Percentiles rank a stretch among this genome's conserved stretches.
These are phyloP conservation scores for Scaptomyza montana DNA, from an alignment of 1,140 invertebrate genomes.

Conservation along the genomic window DNA sequence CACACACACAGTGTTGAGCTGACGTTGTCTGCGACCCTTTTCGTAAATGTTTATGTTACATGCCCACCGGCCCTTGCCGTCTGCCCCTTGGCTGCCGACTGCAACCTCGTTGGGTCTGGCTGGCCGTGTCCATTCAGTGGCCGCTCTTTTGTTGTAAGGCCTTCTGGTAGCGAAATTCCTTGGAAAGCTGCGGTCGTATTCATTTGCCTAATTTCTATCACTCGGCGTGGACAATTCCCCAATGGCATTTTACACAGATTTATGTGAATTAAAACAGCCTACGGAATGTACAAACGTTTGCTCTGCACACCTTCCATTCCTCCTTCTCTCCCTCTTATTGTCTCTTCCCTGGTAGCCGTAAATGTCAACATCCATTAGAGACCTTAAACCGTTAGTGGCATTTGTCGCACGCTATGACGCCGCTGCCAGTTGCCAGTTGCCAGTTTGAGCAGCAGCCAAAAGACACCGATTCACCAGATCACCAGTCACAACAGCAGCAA, in stretches of 20 bases:
- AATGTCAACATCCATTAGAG: constrained; percentile 82
- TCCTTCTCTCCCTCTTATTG: neutral
- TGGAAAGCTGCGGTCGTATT: constrained; percentile 62
- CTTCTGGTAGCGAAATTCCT: constrained; percentile 69
- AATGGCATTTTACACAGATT: constrained; percentile 75
- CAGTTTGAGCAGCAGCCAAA: neutral
- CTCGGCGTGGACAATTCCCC: constrained; percentile 64
- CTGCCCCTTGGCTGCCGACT: constrained; percentile 1
- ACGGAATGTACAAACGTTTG: constrained; percentile 11
- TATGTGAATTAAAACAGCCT: constrained; percentile 79
- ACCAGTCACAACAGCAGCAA: constrained; percentile 41
- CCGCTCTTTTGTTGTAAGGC: constrained; percentile 45
- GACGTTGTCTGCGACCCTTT: constrained; percentile 57
- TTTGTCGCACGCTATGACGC: constrained; percentile 81
- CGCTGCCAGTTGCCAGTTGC: constrained; percentile 27
- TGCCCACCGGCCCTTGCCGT: constrained; percentile 51
- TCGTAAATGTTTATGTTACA: constrained; percentile 76
- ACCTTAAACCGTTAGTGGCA: constrained; percentile 80
- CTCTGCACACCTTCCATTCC: neutral
- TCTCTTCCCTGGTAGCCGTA: constrained; percentile 69
- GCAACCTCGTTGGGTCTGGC: constrained; percentile 6
- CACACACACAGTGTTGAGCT: constrained; percentile 4
- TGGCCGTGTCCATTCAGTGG: constrained; percentile 53
- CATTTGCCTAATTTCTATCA: constrained; percentile 77
- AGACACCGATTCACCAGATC: neutral